Evolutionary conservation across 2,797 vertebrate species (phyloP).

Genomic region (Betta splendens): DNA sequence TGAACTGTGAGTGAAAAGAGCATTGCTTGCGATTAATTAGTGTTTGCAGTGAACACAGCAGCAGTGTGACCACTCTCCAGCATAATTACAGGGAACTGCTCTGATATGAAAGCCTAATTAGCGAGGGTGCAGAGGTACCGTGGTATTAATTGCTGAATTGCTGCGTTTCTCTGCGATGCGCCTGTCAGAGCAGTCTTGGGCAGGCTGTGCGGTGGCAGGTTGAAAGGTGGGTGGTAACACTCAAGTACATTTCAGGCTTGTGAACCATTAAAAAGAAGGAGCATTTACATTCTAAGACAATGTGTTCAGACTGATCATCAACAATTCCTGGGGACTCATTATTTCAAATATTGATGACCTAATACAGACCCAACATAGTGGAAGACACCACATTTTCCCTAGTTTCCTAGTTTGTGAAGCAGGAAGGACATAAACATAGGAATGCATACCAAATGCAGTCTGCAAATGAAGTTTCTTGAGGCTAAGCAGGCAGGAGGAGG

Average conservation of each 20-base stretch:
- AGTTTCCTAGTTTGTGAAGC: no score
- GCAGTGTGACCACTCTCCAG: slow-evolving; percentile 54
- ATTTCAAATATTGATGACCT: background rate
- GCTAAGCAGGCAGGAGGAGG: background rate
- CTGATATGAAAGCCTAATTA: slow-evolving; percentile 80
- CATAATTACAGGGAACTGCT: slow-evolving; percentile 75
- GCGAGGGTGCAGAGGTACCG: slow-evolving; percentile 62
- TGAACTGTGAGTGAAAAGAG: slow-evolving; percentile 46
- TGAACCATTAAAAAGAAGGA: slow-evolving; percentile 23
- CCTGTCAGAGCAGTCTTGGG: slow-evolving; percentile 50
- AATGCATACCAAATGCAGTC: background rate
- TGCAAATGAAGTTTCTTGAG: no score
- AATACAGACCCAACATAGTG: no score
- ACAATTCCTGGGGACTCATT: no score
- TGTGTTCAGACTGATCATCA: no score
- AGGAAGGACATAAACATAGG: background rate
- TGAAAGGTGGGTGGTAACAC: slow-evolving; percentile 59
- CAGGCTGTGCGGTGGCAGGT: slow-evolving; percentile 40
- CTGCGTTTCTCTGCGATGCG: slow-evolving; percentile 56
- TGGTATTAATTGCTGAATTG: slow-evolving; percentile 68
- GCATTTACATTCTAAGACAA: background rate
- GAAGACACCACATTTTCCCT: no score
- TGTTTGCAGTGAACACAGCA: slow-evolving; percentile 62
- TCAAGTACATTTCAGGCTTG: slow-evolving; percentile 8
- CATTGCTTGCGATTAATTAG: slow-evolving; percentile 58